Conservation (phyloP, 1,140 invertebrate genomes). For the Drosophila ambigua region DNA sequence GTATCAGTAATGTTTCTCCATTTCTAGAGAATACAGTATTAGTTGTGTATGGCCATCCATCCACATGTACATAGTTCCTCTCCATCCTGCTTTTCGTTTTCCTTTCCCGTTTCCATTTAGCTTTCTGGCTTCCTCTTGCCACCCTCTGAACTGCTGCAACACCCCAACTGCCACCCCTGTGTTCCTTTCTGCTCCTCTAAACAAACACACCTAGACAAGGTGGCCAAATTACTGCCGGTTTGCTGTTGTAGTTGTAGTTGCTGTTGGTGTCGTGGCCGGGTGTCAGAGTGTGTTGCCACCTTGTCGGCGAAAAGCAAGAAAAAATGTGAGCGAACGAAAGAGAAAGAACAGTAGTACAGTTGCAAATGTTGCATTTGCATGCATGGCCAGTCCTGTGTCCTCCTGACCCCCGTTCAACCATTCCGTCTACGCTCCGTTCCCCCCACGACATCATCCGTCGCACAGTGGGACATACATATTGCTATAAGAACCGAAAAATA, state of each 20-base stretch:
- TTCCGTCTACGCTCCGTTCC: neutral
- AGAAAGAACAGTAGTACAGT: slow-evolving; percentile 52
- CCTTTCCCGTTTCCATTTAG: no score
- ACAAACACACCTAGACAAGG: slow-evolving; percentile 62
- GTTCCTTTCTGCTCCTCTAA: slow-evolving; percentile 24
- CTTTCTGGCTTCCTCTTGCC: no score
- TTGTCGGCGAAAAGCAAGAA: slow-evolving; percentile 46
- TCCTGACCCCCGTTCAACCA: neutral
- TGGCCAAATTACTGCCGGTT: slow-evolving; percentile 77
- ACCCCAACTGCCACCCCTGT: no score
- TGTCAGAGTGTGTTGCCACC: slow-evolving; percentile 73
- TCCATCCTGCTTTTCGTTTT: no score
- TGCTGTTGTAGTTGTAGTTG: slow-evolving; percentile 25
- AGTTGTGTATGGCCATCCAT: no score
- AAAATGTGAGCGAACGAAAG: slow-evolving; percentile 14
- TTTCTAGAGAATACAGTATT: no score
- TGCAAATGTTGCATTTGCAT: slow-evolving; percentile 81
- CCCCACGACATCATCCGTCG: neutral
- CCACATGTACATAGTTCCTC: no score
- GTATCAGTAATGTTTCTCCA: no score
- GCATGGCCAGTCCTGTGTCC: slow-evolving; percentile 67
- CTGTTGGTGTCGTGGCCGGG: slow-evolving; percentile 24
- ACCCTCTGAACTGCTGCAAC: no score
- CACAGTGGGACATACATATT: no score
- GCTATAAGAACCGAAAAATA: no score